Conservation (phyloP, 2,888 invertebrate genomes). For the Ectemnius cavifrons region DNA sequence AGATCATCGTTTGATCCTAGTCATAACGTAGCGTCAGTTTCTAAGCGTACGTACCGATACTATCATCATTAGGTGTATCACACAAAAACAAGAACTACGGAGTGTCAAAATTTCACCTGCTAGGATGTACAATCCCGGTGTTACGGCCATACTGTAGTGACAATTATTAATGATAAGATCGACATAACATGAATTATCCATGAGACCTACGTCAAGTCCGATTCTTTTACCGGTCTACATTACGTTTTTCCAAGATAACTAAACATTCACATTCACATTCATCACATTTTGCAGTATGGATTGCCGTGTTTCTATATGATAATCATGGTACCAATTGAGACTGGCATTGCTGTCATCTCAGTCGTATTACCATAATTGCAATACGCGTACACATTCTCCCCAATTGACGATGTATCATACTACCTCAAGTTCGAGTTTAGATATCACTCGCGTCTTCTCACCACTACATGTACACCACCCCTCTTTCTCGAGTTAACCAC, state of each 20-base stretch:
- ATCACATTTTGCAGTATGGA: no score
- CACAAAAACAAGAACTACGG: constrained; percentile 23
- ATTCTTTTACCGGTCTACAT: constrained; percentile 16
- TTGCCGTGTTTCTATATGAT: no score
- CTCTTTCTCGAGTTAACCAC: no score
- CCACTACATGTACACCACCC: not conserved
- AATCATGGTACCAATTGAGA: no score
- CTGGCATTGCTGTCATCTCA: no score
- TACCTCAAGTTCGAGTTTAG: constrained; percentile 55
- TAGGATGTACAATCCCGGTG: constrained; percentile 27
- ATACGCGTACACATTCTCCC: constrained; percentile 31
- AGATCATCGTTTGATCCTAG: constrained; percentile 33
- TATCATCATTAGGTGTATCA: constrained; percentile 29
- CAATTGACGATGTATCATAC: constrained; percentile 46
- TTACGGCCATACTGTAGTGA: constrained; percentile 10
- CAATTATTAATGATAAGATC: constrained; percentile 9
- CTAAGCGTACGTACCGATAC: constrained; percentile 31
- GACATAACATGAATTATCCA: constrained; percentile 2
- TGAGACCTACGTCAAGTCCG: constrained; percentile 15
- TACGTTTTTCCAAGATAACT: no score
- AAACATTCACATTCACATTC: no score
- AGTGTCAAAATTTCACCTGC: constrained; percentile 20
- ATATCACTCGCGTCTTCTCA: constrained; percentile 25
- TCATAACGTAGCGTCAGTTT: constrained; percentile 35
- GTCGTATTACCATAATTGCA: constrained; percentile 1